Conservation (phyloP, 2,888 invertebrate genomes). For the Diloba caeruleocephala region DNA sequence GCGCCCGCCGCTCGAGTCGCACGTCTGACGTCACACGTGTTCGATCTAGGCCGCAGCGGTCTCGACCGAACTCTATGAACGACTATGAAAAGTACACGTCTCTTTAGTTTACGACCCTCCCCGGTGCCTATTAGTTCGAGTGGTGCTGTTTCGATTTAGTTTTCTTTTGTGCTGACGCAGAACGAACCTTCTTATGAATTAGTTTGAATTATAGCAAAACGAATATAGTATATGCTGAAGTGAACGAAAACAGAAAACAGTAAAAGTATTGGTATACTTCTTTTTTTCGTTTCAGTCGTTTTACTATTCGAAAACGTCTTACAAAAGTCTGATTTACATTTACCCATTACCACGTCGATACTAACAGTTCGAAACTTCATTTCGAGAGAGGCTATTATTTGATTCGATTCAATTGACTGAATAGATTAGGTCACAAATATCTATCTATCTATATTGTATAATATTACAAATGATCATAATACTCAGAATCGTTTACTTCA, state of each 20-base stretch:
- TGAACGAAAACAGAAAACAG: no score
- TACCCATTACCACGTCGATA: conserved; percentile 59
- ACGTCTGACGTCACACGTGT: conserved; percentile 58
- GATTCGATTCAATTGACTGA: conserved; percentile 88
- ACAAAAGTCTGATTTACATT: conserved; percentile 63
- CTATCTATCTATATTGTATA: conserved; percentile 69
- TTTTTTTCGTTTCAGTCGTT: no score
- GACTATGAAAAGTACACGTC: conserved; percentile 43
- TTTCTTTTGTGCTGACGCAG: conserved; percentile 62
- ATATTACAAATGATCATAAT: conserved; percentile 78
- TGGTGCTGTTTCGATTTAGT: conserved; percentile 66
- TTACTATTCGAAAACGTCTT: conserved; percentile 49
- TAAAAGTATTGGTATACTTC: no score
- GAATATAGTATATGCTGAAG: conserved; percentile 57
- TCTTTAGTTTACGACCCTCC: conserved; percentile 48
- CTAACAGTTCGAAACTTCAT: conserved; percentile 71
- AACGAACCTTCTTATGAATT: conserved; percentile 55
- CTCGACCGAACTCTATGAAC: conserved; percentile 33
- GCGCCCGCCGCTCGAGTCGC: conserved; percentile 66
- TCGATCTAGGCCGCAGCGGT: conserved; percentile 31
- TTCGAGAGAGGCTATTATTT: conserved; percentile 86
- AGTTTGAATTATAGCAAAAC: conserved; percentile 49
- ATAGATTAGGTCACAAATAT: conserved; percentile 86
- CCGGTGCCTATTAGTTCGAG: conserved; percentile 60
- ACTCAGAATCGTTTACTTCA: conserved; percentile 64